phyloP scores from a whole-genome alignment of 2,797 vertebrate species.

The Threskiornis aethiopicus region DNA sequence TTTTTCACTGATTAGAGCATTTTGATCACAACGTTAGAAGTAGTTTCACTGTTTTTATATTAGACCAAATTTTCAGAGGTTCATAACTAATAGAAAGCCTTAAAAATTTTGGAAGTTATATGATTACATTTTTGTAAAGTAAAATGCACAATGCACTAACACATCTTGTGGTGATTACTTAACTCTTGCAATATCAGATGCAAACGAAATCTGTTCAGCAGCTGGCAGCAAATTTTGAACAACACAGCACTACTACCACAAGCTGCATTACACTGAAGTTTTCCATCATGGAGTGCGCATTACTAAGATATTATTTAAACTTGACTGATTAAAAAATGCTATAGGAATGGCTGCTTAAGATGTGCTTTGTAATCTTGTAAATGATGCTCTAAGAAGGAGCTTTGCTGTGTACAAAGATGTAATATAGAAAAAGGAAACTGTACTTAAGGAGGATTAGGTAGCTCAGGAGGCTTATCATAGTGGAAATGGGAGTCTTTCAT shows the following conservation, averaged over 20 bases:
- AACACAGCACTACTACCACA: background rate
- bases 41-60: background rate
- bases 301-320: conserved; percentile 19
- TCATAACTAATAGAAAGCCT: background rate
- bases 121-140: background rate
- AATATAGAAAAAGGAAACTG: conserved; percentile 2
- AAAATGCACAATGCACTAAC: background rate
- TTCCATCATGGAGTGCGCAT: background rate
- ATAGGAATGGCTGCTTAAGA: background rate
- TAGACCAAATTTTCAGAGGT: background rate
- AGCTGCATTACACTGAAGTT: background rate
- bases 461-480: conserved; percentile 6
- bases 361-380: background rate
- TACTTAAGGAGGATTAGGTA: conserved; percentile 36
- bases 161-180: background rate
- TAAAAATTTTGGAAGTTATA: background rate
- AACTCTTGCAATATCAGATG: background rate
- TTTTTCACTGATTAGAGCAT: background rate
- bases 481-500: background rate
- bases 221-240: background rate
- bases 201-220: background rate
- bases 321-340: background rate
- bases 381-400: background rate
- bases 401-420: background rate
- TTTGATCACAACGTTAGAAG: background rate